Base-by-base conservation (phyloP, 2,113 vertebrate species). In the Microcebus ravelobensis region DNA sequence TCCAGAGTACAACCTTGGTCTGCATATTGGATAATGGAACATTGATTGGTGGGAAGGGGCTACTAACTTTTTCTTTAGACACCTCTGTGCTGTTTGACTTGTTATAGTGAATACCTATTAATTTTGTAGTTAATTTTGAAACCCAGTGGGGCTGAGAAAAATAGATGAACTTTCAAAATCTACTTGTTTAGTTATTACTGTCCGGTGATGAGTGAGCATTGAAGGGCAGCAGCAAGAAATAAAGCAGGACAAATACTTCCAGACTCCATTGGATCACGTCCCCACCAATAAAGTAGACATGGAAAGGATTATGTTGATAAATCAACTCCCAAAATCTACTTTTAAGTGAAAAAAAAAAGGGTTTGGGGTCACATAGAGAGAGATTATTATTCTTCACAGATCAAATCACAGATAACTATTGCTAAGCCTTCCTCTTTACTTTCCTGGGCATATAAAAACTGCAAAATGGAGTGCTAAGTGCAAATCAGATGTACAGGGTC, bases 41-140 rank as follows among this genome's bases (percentile, higher is more conserved):
- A n/a, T 27, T 14, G 12, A 65, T 42, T n/a, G 23, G 3, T 52
- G 88, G 14, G 52, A 36, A 68, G 21, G 25, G 23, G 15, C 21
- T 45, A 71, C 50, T 70, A 59, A 68, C 42, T 92, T 86, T 70
- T 77, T 74, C 59, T 95, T 80, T 70, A 25, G 34, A 52, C 34
- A 70, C 2, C 29, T 45, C 48, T 55, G 8, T 57, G 57, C n/a
- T 81, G 6, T 90, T 82, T 61, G 29, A 29, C n/a, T 91, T 84
- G 31, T 68, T 83, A 12, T 70, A 77, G 77, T 73, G 17, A 81
- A 8, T 39, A 29, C 9, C 6, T 80, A 45, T 55, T 85, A 84
- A 87, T 73, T 96, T 76, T 95, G 12, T 21, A 29, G 45, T 91
- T 93, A 57, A 79, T 93, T 94, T 57, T 42, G 87, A 92, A 97